A percentile compares a stretch with the other conserved stretches of the same genome.
Conservation (phyloP, 2,113 vertebrate species). For the Cyanoramphus novaezelandiae region DNA sequence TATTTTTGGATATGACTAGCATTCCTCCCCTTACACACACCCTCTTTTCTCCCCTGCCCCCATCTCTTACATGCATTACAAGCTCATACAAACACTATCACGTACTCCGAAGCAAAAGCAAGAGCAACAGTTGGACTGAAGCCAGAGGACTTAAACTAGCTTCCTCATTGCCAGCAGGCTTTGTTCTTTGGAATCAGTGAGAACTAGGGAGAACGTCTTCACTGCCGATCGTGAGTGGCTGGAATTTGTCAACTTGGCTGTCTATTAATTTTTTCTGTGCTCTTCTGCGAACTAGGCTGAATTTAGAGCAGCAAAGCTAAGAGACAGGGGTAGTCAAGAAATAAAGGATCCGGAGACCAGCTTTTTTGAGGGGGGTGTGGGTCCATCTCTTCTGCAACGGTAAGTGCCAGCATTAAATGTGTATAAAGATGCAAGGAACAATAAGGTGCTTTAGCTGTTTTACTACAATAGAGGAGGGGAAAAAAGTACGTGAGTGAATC, state of each 20-base stretch:
- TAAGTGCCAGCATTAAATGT: slow-evolving; percentile 59
- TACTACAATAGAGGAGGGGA: not conserved
- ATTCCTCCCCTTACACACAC: slow-evolving; percentile 74
- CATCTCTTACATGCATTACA: slow-evolving; percentile 1
- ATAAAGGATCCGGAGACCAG: not conserved
- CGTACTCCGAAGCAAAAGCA: slow-evolving; percentile 21
- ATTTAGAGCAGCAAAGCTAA: not conserved
- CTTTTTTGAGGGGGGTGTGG: not conserved
- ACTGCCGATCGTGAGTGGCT: not conserved
- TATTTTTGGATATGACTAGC: slow-evolving; percentile 73
- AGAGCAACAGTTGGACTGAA: slow-evolving; percentile 49
- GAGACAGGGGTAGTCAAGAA: not conserved
- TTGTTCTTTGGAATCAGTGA: slow-evolving; percentile 64
- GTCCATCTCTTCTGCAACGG: not conserved
- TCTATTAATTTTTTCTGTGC: not conserved
- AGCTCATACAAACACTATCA: slow-evolving; percentile 57
- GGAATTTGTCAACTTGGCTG: slow-evolving; percentile 10
- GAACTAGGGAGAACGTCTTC: slow-evolving; percentile 45
- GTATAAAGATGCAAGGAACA: not conserved
- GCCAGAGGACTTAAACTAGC: slow-evolving; percentile 58
- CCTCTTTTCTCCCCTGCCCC: slow-evolving; percentile 66
- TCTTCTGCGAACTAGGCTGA: not conserved
- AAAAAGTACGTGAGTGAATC: not conserved
- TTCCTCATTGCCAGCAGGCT: slow-evolving; percentile 63
- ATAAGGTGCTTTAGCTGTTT: not conserved